phyloP scores from a whole-genome alignment of 2,113 vertebrate genomes.

The Dolichallabes microphthalmus region DNA sequence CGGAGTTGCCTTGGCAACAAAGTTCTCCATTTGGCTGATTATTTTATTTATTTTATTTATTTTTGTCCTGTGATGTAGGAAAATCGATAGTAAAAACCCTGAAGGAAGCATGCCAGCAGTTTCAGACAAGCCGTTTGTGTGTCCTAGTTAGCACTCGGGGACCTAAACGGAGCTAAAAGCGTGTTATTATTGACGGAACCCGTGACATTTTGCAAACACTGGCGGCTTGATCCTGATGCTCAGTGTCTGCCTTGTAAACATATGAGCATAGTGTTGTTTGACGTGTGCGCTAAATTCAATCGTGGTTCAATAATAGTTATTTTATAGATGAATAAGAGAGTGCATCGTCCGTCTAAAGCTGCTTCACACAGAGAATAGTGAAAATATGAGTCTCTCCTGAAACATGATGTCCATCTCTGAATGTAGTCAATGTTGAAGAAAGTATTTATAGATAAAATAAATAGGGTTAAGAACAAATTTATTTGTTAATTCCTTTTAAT shows the following conservation, averaged over 20 bases:
- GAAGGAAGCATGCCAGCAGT: slow-evolving; percentile 61
- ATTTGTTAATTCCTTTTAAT: not conserved
- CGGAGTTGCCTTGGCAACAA: slow-evolving; percentile 75
- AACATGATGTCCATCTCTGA: not conserved
- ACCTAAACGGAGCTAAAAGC: slow-evolving; percentile 27
- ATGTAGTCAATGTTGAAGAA: not conserved
- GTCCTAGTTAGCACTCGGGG: slow-evolving; percentile 60
- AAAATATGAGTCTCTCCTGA: not conserved
- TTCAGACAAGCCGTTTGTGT: slow-evolving; percentile 62
- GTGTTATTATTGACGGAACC: slow-evolving; percentile 13
- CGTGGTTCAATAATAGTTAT: not conserved
- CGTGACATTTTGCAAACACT: not conserved
- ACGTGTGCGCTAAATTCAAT: slow-evolving; percentile 5
- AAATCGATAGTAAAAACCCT: slow-evolving; percentile 67
- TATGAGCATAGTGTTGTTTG: not conserved
- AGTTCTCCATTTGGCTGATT: slow-evolving; percentile 38
- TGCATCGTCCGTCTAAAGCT: not conserved
- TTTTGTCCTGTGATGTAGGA: slow-evolving; percentile 53
- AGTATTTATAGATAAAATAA: not conserved
- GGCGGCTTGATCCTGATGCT: not conserved
- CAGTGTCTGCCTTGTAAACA: not conserved
- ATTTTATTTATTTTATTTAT: slow-evolving; percentile 27
- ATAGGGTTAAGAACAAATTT: not conserved
- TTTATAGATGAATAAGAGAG: not conserved
- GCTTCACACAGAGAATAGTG: too few relatives aligned